Base-by-base conservation (phyloP, 2,797 vertebrate genomes). In the Buphagus erythrorhynchus region DNA sequence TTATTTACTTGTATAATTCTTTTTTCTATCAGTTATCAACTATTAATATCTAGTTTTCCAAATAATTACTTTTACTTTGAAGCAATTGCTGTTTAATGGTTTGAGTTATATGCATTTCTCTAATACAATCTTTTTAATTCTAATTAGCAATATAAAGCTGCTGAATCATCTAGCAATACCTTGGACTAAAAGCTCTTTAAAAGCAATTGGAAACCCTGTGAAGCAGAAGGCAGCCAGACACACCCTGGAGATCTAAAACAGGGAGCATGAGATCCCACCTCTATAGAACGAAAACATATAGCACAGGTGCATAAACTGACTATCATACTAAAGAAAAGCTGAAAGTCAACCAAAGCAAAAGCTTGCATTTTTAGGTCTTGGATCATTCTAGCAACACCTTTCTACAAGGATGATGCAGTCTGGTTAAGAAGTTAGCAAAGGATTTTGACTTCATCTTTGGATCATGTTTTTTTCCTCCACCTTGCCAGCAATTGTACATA, bases 241-340 rank as follows among this genome's bases (percentile, higher is more conserved):
- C 6, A 51, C 16, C 8, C 8, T 19, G 35, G 24, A 51, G 51
- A 63, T 6, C 19, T 54, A 45, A 48, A 90, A 20, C 4, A 68
- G 20, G 17, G 10, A 91, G 18, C 14, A 54, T 1, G 1, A 91
- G 35, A 73, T 33, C 25, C 8, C 25, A 51, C 2, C 38, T 75
- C 18, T 16, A 46, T 11, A 36, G 19, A 40, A 94, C 54, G 8
- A 26, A 61, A 68, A 45, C 28, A 40, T 11, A 33, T 4, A 19
- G 16, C 77, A 73, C 0, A 0, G 15, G 22, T 62, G 31, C 15
- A 22, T 20, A 59, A 61, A 77, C 19, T 49, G 16, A 28, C 1
- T 28, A 35, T 20, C 1, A 1, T 9, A 28, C 9, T 24, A 51
- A 69, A 68, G 40, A 71, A 72, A 46, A 61, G 24, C 24, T 36